phyloP scores from a whole-genome alignment of 2,113 vertebrate genomes.

The Clarias batrachus region DNA sequence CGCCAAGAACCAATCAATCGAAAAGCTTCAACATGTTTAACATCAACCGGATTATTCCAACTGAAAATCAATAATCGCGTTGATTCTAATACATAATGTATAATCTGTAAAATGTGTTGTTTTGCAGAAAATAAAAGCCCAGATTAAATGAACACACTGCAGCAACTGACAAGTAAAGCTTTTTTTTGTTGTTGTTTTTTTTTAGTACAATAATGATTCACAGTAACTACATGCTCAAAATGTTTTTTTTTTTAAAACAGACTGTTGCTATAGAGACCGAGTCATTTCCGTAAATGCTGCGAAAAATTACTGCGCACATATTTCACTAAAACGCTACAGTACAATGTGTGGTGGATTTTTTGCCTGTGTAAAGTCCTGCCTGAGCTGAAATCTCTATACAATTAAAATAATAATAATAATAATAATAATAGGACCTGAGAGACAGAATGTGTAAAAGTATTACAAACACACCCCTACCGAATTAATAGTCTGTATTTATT shows the following conservation, averaged over 20 bases:
- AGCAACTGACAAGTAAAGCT: background rate
- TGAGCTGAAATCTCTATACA: background rate
- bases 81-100: background rate
- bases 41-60: background rate
- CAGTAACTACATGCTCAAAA: background rate
- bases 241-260: background rate
- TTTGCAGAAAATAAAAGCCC: background rate
- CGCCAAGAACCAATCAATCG: background rate
- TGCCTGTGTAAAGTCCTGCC: background rate
- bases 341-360: background rate
- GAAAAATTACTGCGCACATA: background rate
- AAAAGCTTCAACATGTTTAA: background rate
- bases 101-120: background rate
- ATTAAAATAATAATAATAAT: too few species aligned
- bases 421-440: background rate
- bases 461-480: background rate
- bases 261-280: background rate
- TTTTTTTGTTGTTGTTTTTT: background rate
- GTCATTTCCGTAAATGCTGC: background rate
- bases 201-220: background rate
- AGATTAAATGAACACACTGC: background rate
- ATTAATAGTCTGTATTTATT: background rate
- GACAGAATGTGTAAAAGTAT: background rate
- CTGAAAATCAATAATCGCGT: background rate
- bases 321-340: background rate